Conservation (phyloP, 2,113 vertebrate species). For the Corapipo altera region DNA sequence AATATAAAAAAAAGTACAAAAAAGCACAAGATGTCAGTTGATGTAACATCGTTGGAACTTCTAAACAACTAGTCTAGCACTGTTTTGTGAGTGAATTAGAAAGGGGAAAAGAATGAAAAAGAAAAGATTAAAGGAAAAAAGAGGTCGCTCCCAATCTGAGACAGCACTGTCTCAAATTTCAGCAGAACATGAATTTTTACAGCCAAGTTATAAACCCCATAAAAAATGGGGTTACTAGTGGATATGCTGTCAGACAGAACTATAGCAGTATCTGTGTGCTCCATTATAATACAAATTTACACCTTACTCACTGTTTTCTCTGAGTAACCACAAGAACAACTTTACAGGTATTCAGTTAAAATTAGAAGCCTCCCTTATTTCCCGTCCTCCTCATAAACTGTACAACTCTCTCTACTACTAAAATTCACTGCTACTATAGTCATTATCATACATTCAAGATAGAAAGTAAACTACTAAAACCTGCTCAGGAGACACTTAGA, state of each 20-base stretch:
- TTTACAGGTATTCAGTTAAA: background rate
- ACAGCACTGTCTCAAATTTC: slow-evolving; percentile 68
- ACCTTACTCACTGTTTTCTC: background rate
- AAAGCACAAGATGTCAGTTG: slow-evolving; percentile 52
- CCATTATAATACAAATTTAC: slow-evolving; percentile 58
- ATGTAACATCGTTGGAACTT: slow-evolving; percentile 25
- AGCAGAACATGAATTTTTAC: slow-evolving; percentile 45
- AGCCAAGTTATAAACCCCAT: slow-evolving; percentile 64
- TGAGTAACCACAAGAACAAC: background rate
- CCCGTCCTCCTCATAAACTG: slow-evolving; percentile 6
- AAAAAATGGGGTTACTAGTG: slow-evolving; percentile 59
- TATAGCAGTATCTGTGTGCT: slow-evolving; percentile 31
- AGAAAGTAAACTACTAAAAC: slow-evolving; percentile 27
- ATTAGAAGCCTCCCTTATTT: slow-evolving; percentile 28
- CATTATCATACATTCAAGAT: slow-evolving; percentile 60
- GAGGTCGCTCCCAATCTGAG: slow-evolving; percentile 63
- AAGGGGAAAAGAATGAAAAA: background rate
- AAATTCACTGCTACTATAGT: slow-evolving; percentile 22
- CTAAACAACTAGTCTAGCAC: slow-evolving; percentile 27
- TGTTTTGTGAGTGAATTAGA: slow-evolving; percentile 21
- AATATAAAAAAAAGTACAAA: slow-evolving; percentile 62
- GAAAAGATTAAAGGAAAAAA: slow-evolving; percentile 15
- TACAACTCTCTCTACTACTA: slow-evolving; percentile 17
- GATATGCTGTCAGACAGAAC: background rate
- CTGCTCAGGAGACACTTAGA: slow-evolving; percentile 1